Conservation (phyloP, 1,140 invertebrate species). For the Ephestia elutella region DNA sequence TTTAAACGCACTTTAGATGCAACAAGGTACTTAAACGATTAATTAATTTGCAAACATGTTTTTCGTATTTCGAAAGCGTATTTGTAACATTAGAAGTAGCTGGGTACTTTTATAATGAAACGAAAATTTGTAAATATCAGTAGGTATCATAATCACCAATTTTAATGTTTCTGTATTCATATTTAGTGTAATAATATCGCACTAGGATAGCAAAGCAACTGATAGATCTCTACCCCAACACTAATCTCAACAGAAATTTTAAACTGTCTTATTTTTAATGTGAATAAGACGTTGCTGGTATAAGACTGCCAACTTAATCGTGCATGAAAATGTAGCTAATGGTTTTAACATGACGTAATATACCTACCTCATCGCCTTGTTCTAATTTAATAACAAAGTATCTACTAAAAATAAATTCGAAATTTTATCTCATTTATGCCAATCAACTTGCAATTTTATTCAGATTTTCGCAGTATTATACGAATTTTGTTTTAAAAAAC, state of each 20-base stretch:
- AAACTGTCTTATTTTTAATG: background rate
- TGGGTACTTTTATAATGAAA: background rate
- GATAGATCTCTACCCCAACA: too few species aligned
- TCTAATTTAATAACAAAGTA: background rate
- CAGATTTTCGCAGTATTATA: background rate
- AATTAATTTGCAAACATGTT: conserved; percentile 1
- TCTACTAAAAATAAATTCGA: background rate
- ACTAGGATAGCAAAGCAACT: background rate
- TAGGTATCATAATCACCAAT: background rate
- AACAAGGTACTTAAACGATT: conserved; percentile 45
- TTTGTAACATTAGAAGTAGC: background rate
- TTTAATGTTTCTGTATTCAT: background rate
- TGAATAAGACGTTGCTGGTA: background rate
- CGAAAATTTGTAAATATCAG: background rate
- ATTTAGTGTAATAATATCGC: background rate
- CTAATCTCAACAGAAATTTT: background rate
- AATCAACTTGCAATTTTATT: background rate
- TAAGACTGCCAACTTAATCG: background rate
- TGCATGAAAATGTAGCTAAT: background rate
- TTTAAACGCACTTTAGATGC: conserved; percentile 27
- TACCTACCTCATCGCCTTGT: background rate
- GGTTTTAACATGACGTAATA: background rate
- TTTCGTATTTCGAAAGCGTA: conserved; percentile 5
- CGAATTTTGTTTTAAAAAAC: conserved; percentile 14
- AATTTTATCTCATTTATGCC: conserved; percentile 5